A percentile compares a stretch with the other conserved stretches of the same genome.
These are phyloP conservation scores for Antennarius striatus DNA, from an alignment of 2,113 vertebrate genomes.

Conservation along the genomic window DNA sequence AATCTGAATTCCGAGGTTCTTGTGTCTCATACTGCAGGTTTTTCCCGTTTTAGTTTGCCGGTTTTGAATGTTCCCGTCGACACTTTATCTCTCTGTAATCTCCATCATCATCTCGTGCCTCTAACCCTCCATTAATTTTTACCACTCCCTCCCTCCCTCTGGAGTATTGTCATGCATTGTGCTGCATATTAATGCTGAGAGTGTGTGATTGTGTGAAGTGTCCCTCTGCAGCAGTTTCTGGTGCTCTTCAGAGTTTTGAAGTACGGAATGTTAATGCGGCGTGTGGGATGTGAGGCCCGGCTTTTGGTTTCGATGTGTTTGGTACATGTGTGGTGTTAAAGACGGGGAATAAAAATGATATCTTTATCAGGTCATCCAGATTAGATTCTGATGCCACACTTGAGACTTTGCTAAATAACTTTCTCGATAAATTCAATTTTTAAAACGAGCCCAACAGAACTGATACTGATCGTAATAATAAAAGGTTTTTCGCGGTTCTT, in stretches of 20 bases:
- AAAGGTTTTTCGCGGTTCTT: neutral
- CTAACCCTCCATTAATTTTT: conserved; percentile 8
- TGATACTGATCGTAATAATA: neutral
- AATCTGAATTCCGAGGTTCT: too few relatives aligned
- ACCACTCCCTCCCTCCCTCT: neutral
- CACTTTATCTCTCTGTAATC: neutral
- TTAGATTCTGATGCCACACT: neutral
- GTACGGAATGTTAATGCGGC: conserved; percentile 40
- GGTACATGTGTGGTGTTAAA: too few relatives aligned
- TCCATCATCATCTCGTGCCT: conserved; percentile 11
- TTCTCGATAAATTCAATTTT: too few relatives aligned
- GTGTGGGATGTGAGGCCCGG: conserved; percentile 22
- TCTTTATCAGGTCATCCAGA: neutral
- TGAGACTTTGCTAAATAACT: neutral
- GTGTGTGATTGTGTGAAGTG: conserved; percentile 46
- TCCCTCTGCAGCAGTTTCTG: conserved; percentile 33
- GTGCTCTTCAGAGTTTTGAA: conserved; percentile 43
- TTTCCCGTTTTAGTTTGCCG: neutral
- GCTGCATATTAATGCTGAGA: conserved; percentile 49
- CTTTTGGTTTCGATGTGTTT: conserved; percentile 14
- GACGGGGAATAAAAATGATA: too few relatives aligned
- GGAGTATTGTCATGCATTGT: conserved; percentile 42
- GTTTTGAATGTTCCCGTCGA: neutral
- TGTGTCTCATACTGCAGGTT: neutral
- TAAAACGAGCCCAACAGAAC: neutral